Evolutionary conservation across 2,888 invertebrate species (phyloP).

Genomic region (Mimumesa dahlbomi): DNA sequence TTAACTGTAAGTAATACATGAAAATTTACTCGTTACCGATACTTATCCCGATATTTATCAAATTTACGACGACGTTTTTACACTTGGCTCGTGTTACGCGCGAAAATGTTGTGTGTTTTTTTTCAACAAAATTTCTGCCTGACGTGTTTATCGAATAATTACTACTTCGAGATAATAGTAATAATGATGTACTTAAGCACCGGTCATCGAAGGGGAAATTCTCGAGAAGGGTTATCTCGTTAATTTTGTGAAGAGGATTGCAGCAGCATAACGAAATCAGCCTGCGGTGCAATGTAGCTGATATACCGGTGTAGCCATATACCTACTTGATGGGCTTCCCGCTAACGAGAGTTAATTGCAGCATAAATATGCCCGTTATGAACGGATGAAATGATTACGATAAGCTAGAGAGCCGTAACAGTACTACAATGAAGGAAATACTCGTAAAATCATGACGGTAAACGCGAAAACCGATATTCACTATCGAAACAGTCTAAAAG

Average conservation of each 20-base stretch:
- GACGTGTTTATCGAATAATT: not conserved
- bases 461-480: constrained; percentile 30
- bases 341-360: constrained; percentile 64
- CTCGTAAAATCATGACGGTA: constrained; percentile 39
- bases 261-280: constrained; percentile 54
- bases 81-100: not conserved
- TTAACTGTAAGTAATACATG: not conserved
- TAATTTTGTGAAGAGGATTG: constrained; percentile 41
- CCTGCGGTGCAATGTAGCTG: constrained; percentile 48
- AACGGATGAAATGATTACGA: constrained; percentile 63
- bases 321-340: constrained; percentile 54
- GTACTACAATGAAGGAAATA: constrained; percentile 33
- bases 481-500: constrained; percentile 1
- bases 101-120: constrained; percentile 6
- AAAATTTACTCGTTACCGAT: not conserved
- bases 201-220: constrained; percentile 26
- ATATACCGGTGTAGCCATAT: constrained; percentile 53
- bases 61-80: not conserved
- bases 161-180: constrained; percentile 6
- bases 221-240: constrained; percentile 24
- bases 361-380: constrained; percentile 60
- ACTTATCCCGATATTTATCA: not conserved
- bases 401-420: constrained; percentile 50
- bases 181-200: constrained; percentile 16
- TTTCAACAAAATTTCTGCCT: not conserved